Percentiles rank a stretch among this genome's conserved stretches.
Conservation (phyloP, 2,113 vertebrate species). For the Alethe diademata region DNA sequence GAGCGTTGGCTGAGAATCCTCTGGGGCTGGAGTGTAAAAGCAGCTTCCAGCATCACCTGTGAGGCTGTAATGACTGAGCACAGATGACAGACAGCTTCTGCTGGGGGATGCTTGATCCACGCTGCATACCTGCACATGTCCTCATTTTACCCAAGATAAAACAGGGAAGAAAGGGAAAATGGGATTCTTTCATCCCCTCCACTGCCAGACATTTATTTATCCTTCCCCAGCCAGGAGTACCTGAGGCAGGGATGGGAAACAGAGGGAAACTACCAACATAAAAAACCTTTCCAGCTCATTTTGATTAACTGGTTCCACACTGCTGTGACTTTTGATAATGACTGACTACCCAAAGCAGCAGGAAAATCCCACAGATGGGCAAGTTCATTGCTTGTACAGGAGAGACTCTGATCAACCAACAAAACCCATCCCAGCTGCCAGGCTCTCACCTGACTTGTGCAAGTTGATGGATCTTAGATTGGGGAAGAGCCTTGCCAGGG, state of each 20-base stretch:
- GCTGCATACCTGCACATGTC: not conserved
- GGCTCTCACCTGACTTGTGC: conserved; percentile 91
- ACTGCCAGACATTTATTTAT: not conserved
- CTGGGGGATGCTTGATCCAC: not conserved
- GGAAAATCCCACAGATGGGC: not conserved
- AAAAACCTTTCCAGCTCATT: not conserved
- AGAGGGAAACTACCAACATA: not conserved
- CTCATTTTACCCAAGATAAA: not conserved
- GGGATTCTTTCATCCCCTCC: not conserved
- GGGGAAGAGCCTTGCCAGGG: conserved; percentile 86
- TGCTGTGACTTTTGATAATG: not conserved
- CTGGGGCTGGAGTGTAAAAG: not conserved
- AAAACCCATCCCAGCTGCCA: not conserved
- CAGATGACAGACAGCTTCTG: not conserved
- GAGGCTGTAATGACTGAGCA: not conserved
- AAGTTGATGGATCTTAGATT: conserved; percentile 93
- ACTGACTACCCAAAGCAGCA: not conserved
- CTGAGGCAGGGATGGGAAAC: not conserved
- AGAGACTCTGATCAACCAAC: not conserved
- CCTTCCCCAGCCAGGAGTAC: not conserved
- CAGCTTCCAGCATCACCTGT: not conserved
- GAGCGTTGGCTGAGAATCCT: not conserved
- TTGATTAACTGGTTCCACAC: not conserved
- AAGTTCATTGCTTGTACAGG: not conserved
- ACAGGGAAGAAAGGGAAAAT: not conserved